These are phyloP conservation scores for Meda fulgida DNA, from an alignment of 2,797 vertebrate genomes.

Conservation along the genomic window DNA sequence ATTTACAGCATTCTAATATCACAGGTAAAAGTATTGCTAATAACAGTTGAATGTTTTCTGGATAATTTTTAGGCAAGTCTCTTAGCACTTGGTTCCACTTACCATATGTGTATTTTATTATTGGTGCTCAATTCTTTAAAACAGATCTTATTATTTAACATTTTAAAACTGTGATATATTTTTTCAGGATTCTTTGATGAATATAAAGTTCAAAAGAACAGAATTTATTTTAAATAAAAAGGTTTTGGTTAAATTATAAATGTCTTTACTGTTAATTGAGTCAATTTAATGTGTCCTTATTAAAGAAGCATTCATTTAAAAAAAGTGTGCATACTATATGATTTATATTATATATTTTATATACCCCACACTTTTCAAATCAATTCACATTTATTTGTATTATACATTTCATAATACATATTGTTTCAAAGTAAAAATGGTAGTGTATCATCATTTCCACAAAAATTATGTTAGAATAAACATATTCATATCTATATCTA, in stretches of 20 bases:
- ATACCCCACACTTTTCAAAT: too few species aligned
- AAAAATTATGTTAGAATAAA: background rate
- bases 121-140: background rate
- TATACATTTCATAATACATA: too few species aligned
- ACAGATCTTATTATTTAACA: background rate
- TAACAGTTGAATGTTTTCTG: background rate
- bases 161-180: too few species aligned
- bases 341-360: too few species aligned
- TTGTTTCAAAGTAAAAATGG: background rate
- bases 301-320: background rate
- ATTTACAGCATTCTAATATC: conserved; percentile 14
- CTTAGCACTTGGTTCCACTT: background rate
- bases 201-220: too few species aligned
- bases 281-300: background rate
- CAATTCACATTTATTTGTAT: too few species aligned
- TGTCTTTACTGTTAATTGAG: too few species aligned
- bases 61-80: background rate
- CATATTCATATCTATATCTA: too few species aligned
- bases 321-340: too few species aligned
- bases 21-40: conserved; percentile 7
- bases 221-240: too few species aligned
- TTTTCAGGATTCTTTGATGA: background rate
- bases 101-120: background rate
- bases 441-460: background rate
- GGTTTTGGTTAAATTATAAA: too few species aligned